Percentiles rank a stretch among this genome's conserved stretches.
Evolutionary conservation across 2,113 vertebrate genomes (phyloP).

Genomic region (Oncorhynchus mykiss): DNA sequence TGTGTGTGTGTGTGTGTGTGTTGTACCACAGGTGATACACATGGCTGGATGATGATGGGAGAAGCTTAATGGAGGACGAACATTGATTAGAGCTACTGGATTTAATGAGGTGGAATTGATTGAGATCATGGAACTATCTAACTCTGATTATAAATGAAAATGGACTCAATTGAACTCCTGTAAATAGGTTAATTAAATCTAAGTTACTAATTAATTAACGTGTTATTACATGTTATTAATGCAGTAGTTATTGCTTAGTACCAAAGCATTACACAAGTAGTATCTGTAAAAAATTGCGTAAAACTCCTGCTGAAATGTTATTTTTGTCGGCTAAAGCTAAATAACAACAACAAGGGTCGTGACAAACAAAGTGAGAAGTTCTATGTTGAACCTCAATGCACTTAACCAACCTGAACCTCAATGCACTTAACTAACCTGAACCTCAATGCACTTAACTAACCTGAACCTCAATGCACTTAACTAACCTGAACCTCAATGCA

Average conservation of each 20-base stretch:
- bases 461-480: background rate
- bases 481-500: too few species aligned
- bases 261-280: background rate
- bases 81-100: background rate
- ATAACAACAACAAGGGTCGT: background rate
- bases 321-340: background rate
- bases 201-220: background rate
- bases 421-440: background rate
- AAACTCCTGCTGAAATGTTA: background rate
- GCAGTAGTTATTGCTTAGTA: background rate
- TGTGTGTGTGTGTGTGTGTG: too few species aligned
- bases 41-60: background rate
- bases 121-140: background rate
- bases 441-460: background rate
- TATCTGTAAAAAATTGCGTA: background rate
- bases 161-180: background rate
- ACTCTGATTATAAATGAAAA: background rate
- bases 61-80: background rate
- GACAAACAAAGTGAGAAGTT: background rate
- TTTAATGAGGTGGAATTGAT: background rate
- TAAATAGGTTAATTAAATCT: background rate
- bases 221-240: background rate
- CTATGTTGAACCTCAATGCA: background rate
- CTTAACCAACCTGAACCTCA: background rate
- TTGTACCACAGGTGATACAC: too few species aligned